Evolutionary conservation across 2,797 vertebrate species (phyloP).

Genomic region (Oreochromis grahami): DNA sequence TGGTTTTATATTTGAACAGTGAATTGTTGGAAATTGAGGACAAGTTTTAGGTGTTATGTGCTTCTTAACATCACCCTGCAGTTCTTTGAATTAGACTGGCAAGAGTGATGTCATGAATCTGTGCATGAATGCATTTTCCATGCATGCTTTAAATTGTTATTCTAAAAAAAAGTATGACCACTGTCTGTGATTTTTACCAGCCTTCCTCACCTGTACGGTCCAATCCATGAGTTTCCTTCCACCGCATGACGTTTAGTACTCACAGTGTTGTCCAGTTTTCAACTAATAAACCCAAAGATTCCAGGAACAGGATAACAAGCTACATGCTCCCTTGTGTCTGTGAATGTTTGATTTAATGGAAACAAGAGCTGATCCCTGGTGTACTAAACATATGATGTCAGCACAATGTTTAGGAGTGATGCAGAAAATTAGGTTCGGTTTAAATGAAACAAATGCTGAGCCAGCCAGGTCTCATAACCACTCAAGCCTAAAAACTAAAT

Average conservation of each 20-base stretch:
- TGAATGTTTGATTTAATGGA: neutral
- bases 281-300: neutral
- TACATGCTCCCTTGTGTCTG: neutral
- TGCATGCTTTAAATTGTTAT: neutral
- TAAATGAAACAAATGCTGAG: neutral
- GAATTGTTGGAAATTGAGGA: neutral
- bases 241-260: rapidly evolving
- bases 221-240: neutral
- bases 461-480: neutral
- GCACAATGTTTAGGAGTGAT: neutral
- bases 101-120: neutral
- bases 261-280: neutral
- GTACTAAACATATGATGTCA: neutral
- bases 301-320: neutral
- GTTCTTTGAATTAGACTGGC: neutral
- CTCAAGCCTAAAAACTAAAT: neutral
- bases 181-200: rapidly evolving
- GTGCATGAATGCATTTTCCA: neutral
- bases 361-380: neutral
- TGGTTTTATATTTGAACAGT: neutral
- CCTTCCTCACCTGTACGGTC: neutral
- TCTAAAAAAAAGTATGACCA: neutral
- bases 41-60: neutral
- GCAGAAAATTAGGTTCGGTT: rapidly evolving
- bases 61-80: neutral